A percentile compares a stretch with the other conserved stretches of the same genome.
Evolutionary conservation across 2,888 invertebrate species (phyloP).

Genomic region (Rhagophthalmus giganteus): DNA sequence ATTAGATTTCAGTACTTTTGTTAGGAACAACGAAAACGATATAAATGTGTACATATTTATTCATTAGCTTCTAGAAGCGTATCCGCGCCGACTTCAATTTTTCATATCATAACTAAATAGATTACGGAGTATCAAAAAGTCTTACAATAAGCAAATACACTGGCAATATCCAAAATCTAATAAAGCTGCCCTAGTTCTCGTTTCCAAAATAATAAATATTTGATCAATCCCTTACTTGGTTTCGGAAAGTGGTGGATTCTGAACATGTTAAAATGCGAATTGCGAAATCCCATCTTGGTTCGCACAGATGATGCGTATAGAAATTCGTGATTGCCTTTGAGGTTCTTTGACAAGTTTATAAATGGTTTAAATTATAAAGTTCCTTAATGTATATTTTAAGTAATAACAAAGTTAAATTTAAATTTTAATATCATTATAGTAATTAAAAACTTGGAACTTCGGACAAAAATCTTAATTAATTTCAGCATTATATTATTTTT

Average conservation of each 20-base stretch:
- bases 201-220: neutral
- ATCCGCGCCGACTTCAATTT: neutral
- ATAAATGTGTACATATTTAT: slow-evolving; percentile 22
- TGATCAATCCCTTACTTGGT: neutral
- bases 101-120: neutral
- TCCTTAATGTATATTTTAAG: neutral
- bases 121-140: neutral
- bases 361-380: slow-evolving; percentile 2
- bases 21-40: slow-evolving; percentile 10
- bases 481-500: neutral
- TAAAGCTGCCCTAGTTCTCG: neutral
- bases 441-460: neutral
- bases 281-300: slow-evolving; percentile 1
- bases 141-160: neutral
- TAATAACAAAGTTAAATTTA: neutral
- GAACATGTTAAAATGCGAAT: neutral
- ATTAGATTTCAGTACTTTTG: slow-evolving; percentile 19
- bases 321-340: slow-evolving; percentile 1
- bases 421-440: neutral
- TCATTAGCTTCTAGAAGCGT: slow-evolving; percentile 6
- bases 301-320: slow-evolving; percentile 1
- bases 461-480: neutral
- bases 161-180: neutral
- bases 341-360: neutral
- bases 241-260: neutral